Evolutionary conservation across 2,888 invertebrate genomes (phyloP).

Genomic region (Patella ulyssiponensis): DNA sequence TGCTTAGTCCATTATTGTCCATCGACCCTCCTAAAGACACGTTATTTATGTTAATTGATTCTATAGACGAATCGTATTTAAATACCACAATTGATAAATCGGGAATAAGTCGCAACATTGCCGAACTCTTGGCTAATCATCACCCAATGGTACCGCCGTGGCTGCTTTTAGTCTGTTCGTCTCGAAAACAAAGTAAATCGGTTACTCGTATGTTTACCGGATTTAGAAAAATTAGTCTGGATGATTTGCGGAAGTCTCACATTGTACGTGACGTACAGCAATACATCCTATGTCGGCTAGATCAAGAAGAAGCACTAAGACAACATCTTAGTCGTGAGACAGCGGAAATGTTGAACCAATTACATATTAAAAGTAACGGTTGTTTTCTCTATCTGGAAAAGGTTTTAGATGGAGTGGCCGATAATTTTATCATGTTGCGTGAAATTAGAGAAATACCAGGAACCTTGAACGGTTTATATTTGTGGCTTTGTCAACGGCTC

Average conservation of each 20-base stretch:
- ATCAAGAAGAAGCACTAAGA: slow-evolving; percentile 88
- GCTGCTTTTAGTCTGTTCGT: slow-evolving; percentile 91
- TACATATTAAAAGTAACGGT: slow-evolving; percentile 96
- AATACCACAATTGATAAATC: slow-evolving; percentile 56
- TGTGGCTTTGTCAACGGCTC: slow-evolving; percentile 94
- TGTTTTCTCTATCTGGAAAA: slow-evolving; percentile 72
- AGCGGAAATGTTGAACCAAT: slow-evolving; percentile 93
- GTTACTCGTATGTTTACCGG: slow-evolving; percentile 81
- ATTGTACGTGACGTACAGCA: slow-evolving; percentile 96
- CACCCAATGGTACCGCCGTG: slow-evolving; percentile 94
- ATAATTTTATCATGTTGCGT: slow-evolving; percentile 90
- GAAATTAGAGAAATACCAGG: slow-evolving; percentile 94
- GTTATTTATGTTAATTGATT: slow-evolving; percentile 89
- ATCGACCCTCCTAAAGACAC: slow-evolving; percentile 83
- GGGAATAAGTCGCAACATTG: slow-evolving; percentile 68
- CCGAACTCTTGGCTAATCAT: slow-evolving; percentile 87
- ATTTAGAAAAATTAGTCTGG: slow-evolving; percentile 90
- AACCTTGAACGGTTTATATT: slow-evolving; percentile 92
- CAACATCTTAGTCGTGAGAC: slow-evolving; percentile 92
- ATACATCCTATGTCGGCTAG: slow-evolving; percentile 88
- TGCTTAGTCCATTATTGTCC: slow-evolving; percentile 88
- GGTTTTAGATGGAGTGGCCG: slow-evolving; percentile 87
- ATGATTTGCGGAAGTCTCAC: slow-evolving; percentile 85
- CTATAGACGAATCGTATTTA: slow-evolving; percentile 83
- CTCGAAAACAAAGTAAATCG: slow-evolving; percentile 83